A percentile compares a stretch with the other conserved stretches of the same genome.
Conservation (phyloP, 2,113 vertebrate species). For the Chamaetylas fuelleborni region DNA sequence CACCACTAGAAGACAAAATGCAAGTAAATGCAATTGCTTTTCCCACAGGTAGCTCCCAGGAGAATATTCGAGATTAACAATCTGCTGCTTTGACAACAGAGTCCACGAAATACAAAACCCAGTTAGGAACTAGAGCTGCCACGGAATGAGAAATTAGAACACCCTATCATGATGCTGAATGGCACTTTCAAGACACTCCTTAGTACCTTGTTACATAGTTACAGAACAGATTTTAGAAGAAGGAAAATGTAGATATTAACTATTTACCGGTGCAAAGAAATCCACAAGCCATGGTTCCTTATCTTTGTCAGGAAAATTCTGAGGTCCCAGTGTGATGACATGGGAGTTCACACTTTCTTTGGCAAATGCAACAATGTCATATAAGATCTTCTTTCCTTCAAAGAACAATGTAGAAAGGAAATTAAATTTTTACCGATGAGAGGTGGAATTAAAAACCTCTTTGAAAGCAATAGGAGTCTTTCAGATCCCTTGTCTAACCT, state of each 20-base stretch:
- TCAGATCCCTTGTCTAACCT: neutral
- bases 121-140: neutral
- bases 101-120: neutral
- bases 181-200: neutral
- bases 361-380: slow-evolving; percentile 93
- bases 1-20: slow-evolving; percentile 85
- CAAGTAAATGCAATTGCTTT: neutral
- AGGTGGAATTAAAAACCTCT: neutral
- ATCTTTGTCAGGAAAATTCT: slow-evolving; percentile 92
- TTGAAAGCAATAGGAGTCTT: neutral
- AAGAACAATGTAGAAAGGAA: neutral
- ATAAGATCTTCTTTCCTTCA: slow-evolving; percentile 90
- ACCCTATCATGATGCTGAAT: neutral
- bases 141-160: neutral
- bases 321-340: slow-evolving; percentile 89
- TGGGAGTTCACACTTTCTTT: slow-evolving; percentile 93
- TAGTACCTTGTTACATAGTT: neutral
- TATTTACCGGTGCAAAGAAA: slow-evolving; percentile 94
- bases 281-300: slow-evolving; percentile 97
- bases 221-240: neutral
- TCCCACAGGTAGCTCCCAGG: neutral
- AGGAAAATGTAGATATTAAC: neutral
- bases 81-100: neutral
- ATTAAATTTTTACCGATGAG: neutral
- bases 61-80: neutral